These are phyloP conservation scores for Drosophila koepferae DNA, from an alignment of 2,888 invertebrate genomes.

Conservation along the genomic window DNA sequence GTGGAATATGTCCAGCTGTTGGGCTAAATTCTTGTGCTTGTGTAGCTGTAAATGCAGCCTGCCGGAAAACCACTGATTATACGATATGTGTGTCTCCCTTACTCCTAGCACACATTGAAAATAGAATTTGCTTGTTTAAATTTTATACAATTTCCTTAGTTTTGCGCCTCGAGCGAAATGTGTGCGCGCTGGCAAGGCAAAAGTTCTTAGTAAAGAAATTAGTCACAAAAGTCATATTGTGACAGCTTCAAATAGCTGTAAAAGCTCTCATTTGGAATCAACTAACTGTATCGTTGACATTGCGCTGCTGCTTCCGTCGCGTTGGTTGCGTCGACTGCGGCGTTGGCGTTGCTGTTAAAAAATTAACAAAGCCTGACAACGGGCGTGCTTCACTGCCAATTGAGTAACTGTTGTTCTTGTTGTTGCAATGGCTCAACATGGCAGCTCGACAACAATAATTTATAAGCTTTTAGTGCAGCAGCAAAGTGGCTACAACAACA, in stretches of 20 bases:
- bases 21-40: slow-evolving; percentile 17
- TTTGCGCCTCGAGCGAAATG: neutral
- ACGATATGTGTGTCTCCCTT: slow-evolving; percentile 17
- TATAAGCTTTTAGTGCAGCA: slow-evolving; percentile 77
- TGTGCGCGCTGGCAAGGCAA: neutral
- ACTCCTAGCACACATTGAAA: neutral
- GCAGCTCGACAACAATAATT: slow-evolving; percentile 70
- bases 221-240: slow-evolving; percentile 39
- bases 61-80: slow-evolving; percentile 65
- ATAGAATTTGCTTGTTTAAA: slow-evolving; percentile 10
- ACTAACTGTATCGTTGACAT: slow-evolving; percentile 50
- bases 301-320: slow-evolving; percentile 14
- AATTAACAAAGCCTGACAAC: slow-evolving; percentile 68
- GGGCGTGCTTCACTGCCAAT: slow-evolving; percentile 36
- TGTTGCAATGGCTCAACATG: slow-evolving; percentile 56
- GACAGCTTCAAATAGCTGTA: slow-evolving; percentile 23
- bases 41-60: slow-evolving; percentile 40
- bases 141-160: slow-evolving; percentile 15
- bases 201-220: slow-evolving; percentile 16
- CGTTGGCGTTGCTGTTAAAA: slow-evolving; percentile 57
- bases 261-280: slow-evolving; percentile 24
- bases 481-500: slow-evolving; percentile 51
- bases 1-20: slow-evolving; percentile 44
- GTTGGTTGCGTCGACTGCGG: neutral
- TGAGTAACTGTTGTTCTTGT: slow-evolving; percentile 21